Conservation (phyloP, 2,888 invertebrate genomes). For the Heliconius erato region DNA sequence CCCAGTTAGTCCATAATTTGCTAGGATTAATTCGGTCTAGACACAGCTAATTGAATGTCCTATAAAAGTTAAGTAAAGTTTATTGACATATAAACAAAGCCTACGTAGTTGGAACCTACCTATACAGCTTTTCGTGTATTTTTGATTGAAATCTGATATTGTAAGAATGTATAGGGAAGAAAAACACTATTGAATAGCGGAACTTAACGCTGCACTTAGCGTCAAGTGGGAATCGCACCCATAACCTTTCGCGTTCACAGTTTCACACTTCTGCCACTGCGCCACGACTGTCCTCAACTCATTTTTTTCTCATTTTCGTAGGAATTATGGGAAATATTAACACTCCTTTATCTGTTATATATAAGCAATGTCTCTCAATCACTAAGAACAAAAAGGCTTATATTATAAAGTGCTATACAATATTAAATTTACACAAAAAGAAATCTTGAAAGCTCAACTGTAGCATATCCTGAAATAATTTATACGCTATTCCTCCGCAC, state of each 20-base stretch:
- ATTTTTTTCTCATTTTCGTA: no score
- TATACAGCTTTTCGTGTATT: neutral
- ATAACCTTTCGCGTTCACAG: no score
- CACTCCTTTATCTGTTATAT: no score
- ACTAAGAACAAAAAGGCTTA: no score
- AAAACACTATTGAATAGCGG: no score
- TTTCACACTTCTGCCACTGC: no score
- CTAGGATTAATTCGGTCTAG: constrained; percentile 18
- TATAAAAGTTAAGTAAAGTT: constrained; percentile 18
- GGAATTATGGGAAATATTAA: no score
- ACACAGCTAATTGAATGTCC: neutral
- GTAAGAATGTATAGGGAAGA: no score
- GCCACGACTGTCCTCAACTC: no score
- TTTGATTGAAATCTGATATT: neutral
- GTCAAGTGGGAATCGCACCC: no score
- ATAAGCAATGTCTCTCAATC: no score
- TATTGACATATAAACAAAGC: neutral
- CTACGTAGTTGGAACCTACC: neutral
- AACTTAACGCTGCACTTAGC: no score
- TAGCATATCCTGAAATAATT: constrained; percentile 65
- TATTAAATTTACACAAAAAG: constrained; percentile 11
- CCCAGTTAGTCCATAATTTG: constrained; percentile 15
- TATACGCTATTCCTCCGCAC: constrained; percentile 56
- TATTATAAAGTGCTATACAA: neutral
- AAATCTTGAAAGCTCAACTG: constrained; percentile 37